phyloP scores from a whole-genome alignment of 2,888 invertebrate genomes.

The Venustoraphidia nigricollis region DNA sequence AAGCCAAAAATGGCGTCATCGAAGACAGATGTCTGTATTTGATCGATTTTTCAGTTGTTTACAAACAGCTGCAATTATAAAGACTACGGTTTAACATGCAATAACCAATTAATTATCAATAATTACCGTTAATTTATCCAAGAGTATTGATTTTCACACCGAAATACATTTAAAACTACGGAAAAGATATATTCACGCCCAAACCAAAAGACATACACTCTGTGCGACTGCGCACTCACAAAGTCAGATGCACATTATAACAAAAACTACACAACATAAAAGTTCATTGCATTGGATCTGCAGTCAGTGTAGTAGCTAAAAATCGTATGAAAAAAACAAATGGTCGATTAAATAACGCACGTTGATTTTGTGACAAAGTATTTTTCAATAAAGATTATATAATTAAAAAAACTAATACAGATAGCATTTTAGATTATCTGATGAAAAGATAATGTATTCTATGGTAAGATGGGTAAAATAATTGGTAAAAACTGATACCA shows the following conservation, averaged over 20 bases:
- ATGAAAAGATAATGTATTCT: too few relatives aligned
- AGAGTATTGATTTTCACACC: conserved; percentile 1
- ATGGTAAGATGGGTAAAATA: too few relatives aligned
- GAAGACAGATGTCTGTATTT: conserved; percentile 1
- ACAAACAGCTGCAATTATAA: background rate
- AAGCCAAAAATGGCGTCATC: conserved; percentile 4
- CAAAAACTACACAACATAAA: background rate
- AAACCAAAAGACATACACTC: conserved; percentile 1
- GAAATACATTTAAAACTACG: conserved; percentile 4
- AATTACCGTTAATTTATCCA: conserved; percentile 3
- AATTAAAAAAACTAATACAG: too few relatives aligned
- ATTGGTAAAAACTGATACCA: too few relatives aligned
- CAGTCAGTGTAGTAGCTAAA: background rate
- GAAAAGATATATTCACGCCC: conserved; percentile 6
- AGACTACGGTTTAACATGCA: background rate
- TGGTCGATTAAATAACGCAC: background rate
- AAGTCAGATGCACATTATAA: background rate
- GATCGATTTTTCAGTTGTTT: background rate
- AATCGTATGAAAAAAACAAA: background rate
- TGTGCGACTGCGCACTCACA: background rate
- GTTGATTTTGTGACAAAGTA: background rate
- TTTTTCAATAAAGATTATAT: background rate
- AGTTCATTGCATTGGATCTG: background rate
- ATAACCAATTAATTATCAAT: conserved; percentile 1
- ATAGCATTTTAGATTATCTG: too few relatives aligned